phyloP scores from a whole-genome alignment of 1,140 invertebrate genomes.

The Platyscapa corneri region DNA sequence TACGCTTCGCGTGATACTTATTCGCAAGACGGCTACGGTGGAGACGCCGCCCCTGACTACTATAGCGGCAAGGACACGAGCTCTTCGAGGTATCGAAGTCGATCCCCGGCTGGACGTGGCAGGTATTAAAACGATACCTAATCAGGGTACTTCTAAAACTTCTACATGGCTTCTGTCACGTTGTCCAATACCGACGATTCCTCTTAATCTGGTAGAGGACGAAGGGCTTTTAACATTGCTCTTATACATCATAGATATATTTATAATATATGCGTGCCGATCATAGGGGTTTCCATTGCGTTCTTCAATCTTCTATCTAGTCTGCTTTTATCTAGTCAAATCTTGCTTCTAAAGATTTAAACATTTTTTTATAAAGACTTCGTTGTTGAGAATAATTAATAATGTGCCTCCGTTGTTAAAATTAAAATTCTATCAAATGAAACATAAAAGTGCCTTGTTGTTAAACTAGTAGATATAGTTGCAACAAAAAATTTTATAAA shows the following conservation, averaged over 20 bases:
- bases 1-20: slow-evolving; percentile 70
- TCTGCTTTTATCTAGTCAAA: slow-evolving; percentile 40
- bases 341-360: slow-evolving; percentile 34
- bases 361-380: slow-evolving; percentile 36
- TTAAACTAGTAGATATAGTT: slow-evolving; percentile 25
- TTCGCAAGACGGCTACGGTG: slow-evolving; percentile 67
- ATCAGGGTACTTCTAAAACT: slow-evolving; percentile 48
- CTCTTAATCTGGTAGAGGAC: slow-evolving; percentile 46
- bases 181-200: slow-evolving; percentile 49
- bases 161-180: slow-evolving; percentile 48
- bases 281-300: slow-evolving; percentile 42
- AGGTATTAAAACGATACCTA: slow-evolving; percentile 71
- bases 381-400: slow-evolving; percentile 35
- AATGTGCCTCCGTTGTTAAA: slow-evolving; percentile 41
- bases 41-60: slow-evolving; percentile 66
- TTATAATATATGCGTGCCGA: slow-evolving; percentile 31
- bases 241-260: slow-evolving; percentile 38
- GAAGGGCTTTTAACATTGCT: slow-evolving; percentile 30
- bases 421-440: slow-evolving; percentile 9
- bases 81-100: slow-evolving; percentile 75
- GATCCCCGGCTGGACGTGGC: slow-evolving; percentile 75
- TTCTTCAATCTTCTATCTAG: slow-evolving; percentile 43
- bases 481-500: slow-evolving; percentile 32
- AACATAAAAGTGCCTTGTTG: slow-evolving; percentile 41
- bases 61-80: slow-evolving; percentile 70